A percentile compares a stretch with the other conserved stretches of the same genome.
These are phyloP conservation scores for Sceloporus undulatus DNA, from an alignment of 2,113 vertebrate species.

Conservation along the genomic window DNA sequence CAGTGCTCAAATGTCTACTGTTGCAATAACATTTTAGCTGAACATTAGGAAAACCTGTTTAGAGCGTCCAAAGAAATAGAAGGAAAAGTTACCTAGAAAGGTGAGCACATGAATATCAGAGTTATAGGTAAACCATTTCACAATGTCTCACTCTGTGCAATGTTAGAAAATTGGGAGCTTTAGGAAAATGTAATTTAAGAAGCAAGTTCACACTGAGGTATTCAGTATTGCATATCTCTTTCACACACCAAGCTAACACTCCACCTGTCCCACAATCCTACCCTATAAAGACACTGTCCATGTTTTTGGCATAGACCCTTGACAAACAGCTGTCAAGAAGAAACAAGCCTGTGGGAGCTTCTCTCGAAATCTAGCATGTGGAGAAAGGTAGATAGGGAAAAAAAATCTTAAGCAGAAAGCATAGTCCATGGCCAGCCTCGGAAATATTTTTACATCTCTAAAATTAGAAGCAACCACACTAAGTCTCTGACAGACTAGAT, in stretches of 20 bases:
- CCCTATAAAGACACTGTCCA: neutral
- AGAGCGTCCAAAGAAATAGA: too few species aligned
- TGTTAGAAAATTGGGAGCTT: too few species aligned
- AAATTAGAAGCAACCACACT: neutral
- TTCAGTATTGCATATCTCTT: too few species aligned
- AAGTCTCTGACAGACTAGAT: neutral
- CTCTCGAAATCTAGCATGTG: neutral
- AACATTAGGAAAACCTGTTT: too few species aligned
- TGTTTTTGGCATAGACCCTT: neutral
- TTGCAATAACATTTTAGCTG: too few species aligned
- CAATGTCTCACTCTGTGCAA: too few species aligned
- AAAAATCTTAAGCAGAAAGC: slow-evolving; percentile 20
- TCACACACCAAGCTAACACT: too few species aligned
- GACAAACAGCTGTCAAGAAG: neutral
- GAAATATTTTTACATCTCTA: slow-evolving; percentile 18
- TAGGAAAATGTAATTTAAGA: neutral
- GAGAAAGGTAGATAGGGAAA: neutral
- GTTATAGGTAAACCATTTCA: too few species aligned
- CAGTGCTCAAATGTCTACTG: too few species aligned
- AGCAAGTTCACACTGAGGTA: neutral
- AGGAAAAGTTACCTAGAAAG: too few species aligned
- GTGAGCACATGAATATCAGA: too few species aligned
- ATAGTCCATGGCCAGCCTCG: slow-evolving; percentile 24
- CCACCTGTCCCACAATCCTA: neutral
- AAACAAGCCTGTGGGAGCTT: too few species aligned